These are phyloP conservation scores for Sclerurus mexicanus DNA, from an alignment of 2,113 vertebrate genomes.

Conservation along the genomic window DNA sequence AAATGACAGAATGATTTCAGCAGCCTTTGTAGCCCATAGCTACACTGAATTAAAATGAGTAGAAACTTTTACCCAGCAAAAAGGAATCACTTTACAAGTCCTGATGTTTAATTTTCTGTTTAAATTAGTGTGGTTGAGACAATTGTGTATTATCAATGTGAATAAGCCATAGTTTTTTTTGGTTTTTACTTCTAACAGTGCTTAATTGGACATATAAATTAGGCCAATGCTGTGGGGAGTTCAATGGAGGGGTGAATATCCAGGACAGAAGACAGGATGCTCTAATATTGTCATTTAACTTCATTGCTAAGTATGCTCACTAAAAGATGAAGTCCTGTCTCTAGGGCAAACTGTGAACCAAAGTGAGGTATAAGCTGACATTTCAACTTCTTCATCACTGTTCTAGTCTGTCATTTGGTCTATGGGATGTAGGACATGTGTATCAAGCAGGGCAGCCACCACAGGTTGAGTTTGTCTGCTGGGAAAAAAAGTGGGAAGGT, in stretches of 20 bases:
- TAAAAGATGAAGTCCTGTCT: background rate
- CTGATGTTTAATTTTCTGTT: background rate
- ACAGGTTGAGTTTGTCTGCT: background rate
- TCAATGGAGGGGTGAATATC: background rate
- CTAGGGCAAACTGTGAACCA: background rate
- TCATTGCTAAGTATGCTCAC: background rate
- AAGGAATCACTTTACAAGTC: background rate
- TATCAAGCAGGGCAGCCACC: background rate
- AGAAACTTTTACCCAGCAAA: background rate
- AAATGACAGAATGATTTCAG: background rate
- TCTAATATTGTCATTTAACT: background rate
- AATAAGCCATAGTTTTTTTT: background rate
- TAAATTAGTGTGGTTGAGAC: background rate
- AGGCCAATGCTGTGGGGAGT: background rate
- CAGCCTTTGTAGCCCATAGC: background rate
- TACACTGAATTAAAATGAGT: background rate
- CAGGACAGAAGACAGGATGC: background rate
- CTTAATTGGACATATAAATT: background rate
- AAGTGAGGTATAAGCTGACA: background rate
- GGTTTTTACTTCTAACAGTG: background rate
- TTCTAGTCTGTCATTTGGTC: background rate
- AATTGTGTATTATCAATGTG: background rate
- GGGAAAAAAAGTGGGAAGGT: background rate
- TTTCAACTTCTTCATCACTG: background rate
- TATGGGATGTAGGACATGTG: background rate